Conservation (phyloP, 1,140 invertebrate genomes). For the Drosophila pseudoananassae region DNA sequence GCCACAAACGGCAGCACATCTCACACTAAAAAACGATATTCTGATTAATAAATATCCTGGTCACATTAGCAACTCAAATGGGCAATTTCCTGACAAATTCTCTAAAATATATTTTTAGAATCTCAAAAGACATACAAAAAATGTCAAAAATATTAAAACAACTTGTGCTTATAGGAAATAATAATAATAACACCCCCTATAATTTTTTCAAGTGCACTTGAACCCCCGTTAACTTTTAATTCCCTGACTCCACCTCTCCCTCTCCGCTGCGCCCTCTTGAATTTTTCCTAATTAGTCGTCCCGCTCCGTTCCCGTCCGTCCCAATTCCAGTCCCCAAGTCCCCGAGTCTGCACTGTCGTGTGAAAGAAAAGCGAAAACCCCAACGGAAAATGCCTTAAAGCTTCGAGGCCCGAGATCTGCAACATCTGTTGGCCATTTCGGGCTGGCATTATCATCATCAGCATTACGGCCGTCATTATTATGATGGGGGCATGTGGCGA, state of each 20-base stretch:
- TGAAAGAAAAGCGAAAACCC: conserved; percentile 76
- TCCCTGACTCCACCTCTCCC: neutral
- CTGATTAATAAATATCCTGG: too few species aligned
- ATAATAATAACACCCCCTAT: too few species aligned
- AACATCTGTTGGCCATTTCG: neutral
- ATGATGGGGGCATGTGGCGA: neutral
- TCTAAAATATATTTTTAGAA: too few species aligned
- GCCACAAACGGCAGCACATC: too few species aligned
- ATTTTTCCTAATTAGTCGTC: conserved; percentile 72
- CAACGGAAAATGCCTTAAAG: conserved; percentile 21
- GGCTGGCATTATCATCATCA: neutral
- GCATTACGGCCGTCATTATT: neutral
- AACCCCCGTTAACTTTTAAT: conserved; percentile 14
- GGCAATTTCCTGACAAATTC: too few species aligned
- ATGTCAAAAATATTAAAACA: too few species aligned
- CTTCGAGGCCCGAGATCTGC: neutral
- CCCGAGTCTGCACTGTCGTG: conserved; percentile 19
- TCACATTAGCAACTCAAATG: too few species aligned
- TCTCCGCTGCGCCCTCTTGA: conserved; percentile 11
- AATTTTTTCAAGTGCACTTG: neutral
- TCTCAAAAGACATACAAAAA: too few species aligned
- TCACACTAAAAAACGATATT: too few species aligned
- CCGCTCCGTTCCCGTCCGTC: too few species aligned
- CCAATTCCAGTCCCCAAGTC: too few species aligned
- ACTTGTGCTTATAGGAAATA: too few species aligned